phyloP scores from a whole-genome alignment of 2,888 invertebrate species.

The Eumacrocentrus americanus region DNA sequence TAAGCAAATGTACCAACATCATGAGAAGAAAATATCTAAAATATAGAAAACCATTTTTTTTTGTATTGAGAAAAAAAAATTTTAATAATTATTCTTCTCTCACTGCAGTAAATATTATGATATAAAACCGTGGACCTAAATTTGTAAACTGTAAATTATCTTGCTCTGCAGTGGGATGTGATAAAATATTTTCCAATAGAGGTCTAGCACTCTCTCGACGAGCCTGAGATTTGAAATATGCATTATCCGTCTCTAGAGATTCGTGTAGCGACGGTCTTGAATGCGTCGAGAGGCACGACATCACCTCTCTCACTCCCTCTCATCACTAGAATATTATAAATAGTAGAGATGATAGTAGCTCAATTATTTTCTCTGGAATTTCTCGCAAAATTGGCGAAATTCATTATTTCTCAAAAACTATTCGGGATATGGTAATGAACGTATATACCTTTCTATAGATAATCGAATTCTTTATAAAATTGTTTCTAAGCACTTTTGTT shows the following conservation, averaged over 20 bases:
- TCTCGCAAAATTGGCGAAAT: slow-evolving; percentile 25
- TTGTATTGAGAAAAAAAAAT: too few relatives aligned
- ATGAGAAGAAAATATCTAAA: too few relatives aligned
- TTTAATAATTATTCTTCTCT: too few relatives aligned
- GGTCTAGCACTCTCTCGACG: slow-evolving; percentile 12
- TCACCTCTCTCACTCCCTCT: background rate
- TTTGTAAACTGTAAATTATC: background rate
- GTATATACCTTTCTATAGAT: too few relatives aligned
- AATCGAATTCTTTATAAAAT: too few relatives aligned
- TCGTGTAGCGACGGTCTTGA: background rate
- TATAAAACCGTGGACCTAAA: background rate
- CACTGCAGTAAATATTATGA: background rate
- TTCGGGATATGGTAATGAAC: too few relatives aligned
- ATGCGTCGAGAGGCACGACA: background rate
- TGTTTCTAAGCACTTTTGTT: too few relatives aligned
- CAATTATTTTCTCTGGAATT: slow-evolving; percentile 24
- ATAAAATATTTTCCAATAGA: slow-evolving; percentile 23
- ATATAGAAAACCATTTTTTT: too few relatives aligned
- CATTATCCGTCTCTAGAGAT: slow-evolving; percentile 8
- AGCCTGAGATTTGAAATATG: slow-evolving; percentile 18
- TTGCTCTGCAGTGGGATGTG: background rate
- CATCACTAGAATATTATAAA: slow-evolving; percentile 6
- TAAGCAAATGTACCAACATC: too few relatives aligned
- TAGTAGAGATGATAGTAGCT: background rate
- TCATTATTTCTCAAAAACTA: too few relatives aligned